A percentile compares a stretch with the other conserved stretches of the same genome.
These are phyloP conservation scores for Peromyscus nudipes DNA, from an alignment of 2,797 vertebrate species.

Conservation along the genomic window DNA sequence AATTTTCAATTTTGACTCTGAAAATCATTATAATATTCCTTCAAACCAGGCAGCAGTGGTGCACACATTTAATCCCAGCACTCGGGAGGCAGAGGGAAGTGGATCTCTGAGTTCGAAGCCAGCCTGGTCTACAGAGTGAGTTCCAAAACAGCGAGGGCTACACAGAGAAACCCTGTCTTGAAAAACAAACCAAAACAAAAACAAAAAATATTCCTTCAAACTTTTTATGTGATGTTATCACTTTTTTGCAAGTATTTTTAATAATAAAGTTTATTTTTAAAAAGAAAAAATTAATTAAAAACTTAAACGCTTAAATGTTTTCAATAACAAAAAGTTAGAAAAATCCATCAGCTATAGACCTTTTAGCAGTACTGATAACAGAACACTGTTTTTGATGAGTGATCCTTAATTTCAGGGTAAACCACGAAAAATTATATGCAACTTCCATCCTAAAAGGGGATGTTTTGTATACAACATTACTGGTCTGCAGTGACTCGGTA, in stretches of 20 bases:
- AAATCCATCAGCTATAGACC: slow-evolving; percentile 28
- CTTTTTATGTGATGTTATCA: not conserved
- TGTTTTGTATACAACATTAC: not conserved
- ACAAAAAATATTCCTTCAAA: not conserved
- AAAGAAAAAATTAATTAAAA: slow-evolving; percentile 45
- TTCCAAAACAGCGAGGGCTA: not conserved
- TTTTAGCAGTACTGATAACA: not conserved
- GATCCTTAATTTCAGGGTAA: slow-evolving; percentile 35
- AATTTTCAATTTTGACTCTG: slow-evolving; percentile 17
- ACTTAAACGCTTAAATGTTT: not conserved
- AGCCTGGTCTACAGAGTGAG: not conserved
- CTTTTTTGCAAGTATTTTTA: not conserved
- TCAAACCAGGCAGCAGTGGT: not conserved
- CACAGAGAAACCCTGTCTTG: not conserved
- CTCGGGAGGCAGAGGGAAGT: not conserved
- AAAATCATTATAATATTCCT: not conserved
- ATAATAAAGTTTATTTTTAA: not conserved
- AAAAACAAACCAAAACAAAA: not conserved
- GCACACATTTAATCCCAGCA: not conserved
- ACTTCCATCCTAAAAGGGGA: not conserved
- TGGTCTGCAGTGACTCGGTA: not conserved
- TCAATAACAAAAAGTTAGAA: slow-evolving; percentile 17
- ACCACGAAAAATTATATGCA: slow-evolving; percentile 3
- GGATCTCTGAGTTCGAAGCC: not conserved
- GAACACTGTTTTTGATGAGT: slow-evolving; percentile 26